Conservation (phyloP, 2,888 invertebrate genomes). For the Anoplius nigerrimus region DNA sequence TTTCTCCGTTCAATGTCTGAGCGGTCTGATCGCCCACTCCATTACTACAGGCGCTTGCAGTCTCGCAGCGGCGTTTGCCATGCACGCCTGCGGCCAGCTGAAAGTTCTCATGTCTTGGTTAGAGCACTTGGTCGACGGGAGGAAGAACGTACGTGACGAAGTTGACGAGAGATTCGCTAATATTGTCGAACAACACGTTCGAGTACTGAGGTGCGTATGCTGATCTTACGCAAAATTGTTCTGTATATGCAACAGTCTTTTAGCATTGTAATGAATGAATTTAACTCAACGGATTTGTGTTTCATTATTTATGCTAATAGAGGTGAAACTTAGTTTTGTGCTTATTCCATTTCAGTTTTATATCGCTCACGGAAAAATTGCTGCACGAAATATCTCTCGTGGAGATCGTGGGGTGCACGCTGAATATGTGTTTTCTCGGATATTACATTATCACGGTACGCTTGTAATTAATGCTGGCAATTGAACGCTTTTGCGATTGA, state of each 20-base stretch:
- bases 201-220: conserved; percentile 37
- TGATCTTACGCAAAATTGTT: too few species aligned
- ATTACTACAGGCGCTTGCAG: conserved; percentile 45
- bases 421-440: conserved; percentile 66
- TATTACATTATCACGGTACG: conserved; percentile 66
- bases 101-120: conserved; percentile 48
- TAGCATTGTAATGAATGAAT: too few species aligned
- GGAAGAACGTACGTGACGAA: conserved; percentile 15
- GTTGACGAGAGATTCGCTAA: conserved; percentile 36
- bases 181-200: conserved; percentile 51
- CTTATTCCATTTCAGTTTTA: conserved; percentile 49
- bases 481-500: background rate
- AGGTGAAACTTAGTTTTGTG: background rate
- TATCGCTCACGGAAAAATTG: conserved; percentile 51
- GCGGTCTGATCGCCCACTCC: conserved; percentile 41
- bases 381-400: conserved; percentile 62
- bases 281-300: background rate
- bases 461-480: conserved; percentile 12
- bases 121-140: conserved; percentile 39
- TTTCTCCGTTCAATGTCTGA: conserved; percentile 40
- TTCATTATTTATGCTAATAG: background rate
- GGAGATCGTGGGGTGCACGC: conserved; percentile 64
- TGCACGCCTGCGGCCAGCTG: conserved; percentile 59
- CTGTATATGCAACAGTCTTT: too few species aligned
- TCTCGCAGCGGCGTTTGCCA: conserved; percentile 47